Percentiles rank a stretch among this genome's conserved stretches.
Evolutionary conservation across 2,113 vertebrate species (phyloP).

Genomic region (Alectura lathami): DNA sequence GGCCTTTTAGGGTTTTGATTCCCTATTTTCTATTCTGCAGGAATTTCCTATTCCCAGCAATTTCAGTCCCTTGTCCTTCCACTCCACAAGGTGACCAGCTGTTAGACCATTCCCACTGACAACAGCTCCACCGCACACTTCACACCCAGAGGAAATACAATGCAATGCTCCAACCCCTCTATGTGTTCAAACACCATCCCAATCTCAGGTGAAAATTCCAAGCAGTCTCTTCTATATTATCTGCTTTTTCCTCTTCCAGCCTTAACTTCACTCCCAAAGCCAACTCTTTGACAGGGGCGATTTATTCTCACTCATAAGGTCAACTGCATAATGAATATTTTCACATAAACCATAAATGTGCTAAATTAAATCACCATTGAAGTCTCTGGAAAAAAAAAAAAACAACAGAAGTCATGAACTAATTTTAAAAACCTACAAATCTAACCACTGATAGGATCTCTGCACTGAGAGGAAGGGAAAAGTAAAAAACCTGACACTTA

Average conservation of each 20-base stretch:
- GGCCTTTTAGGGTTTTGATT: neutral
- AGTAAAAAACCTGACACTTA: neutral
- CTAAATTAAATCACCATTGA: neutral
- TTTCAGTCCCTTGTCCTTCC: neutral
- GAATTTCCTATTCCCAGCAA: slow-evolving; percentile 34
- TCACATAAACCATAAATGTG: neutral
- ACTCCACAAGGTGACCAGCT: neutral
- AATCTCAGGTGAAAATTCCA: neutral
- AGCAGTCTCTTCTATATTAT: neutral
- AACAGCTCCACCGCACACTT: neutral
- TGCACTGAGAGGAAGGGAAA: neutral
- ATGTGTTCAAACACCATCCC: neutral
- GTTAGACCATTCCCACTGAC: neutral
- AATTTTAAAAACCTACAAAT: neutral
- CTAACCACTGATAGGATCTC: neutral
- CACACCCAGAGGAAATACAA: fast-evolving
- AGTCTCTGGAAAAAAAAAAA: neutral
- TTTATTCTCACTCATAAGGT: neutral
- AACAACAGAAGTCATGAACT: neutral
- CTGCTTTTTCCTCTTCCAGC: neutral
- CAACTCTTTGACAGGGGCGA: neutral
- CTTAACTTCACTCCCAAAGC: neutral
- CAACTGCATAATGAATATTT: neutral
- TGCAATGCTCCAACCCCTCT: neutral
- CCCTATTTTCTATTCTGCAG: neutral